Base-by-base conservation (phyloP, 1,140 invertebrate genomes). In the Prorops nasuta region DNA sequence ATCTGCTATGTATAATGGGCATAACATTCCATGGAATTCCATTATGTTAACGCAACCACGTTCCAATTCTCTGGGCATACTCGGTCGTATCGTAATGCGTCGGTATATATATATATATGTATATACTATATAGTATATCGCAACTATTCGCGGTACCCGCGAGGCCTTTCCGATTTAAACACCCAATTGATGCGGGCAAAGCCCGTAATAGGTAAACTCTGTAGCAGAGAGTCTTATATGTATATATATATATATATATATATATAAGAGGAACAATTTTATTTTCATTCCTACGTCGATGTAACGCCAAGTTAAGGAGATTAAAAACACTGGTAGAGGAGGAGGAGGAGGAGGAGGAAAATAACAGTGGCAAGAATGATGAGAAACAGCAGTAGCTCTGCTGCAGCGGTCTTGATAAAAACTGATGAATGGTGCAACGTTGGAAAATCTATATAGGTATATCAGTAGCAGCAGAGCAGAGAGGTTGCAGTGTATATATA, bases 1-100 rank as follows among this genome's bases (percentile, higher is more conserved):
- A 63, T 62, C 59, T 46, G 56, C 22, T 49, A 62, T 42, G 55
- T 60, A 64, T 64, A 63, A 64, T 64, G 55, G 61, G 55, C 54
- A 64, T 64, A 64, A 63, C 61, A 63, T 64, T 64, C 62, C 62
- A 56, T 49, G 57, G 57, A 60, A 64, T 64, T 64, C 62, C 62
- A 64, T 64, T 64, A 64, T 63, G 58, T 60, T 64, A 64, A 63
- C 59, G 60, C 56, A 62, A 60, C 59, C 55, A 57, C 58, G 60
- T 64, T 63, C 61, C 56, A 63, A 60, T 63, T 63, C 60, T 63
- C 60, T 32, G 54, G 50, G 54, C 35, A 50, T 57, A 50, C 54
- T 49, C 52, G 51, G 40, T 48, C 47, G 45, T 59, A 60, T 60
- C 57, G 57, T 62, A 61, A 62, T 61, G 51, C 58, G 37, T 37